Evolutionary conservation across 1,140 invertebrate genomes (phyloP).

Genomic region (Chironomus striatipennis): DNA sequence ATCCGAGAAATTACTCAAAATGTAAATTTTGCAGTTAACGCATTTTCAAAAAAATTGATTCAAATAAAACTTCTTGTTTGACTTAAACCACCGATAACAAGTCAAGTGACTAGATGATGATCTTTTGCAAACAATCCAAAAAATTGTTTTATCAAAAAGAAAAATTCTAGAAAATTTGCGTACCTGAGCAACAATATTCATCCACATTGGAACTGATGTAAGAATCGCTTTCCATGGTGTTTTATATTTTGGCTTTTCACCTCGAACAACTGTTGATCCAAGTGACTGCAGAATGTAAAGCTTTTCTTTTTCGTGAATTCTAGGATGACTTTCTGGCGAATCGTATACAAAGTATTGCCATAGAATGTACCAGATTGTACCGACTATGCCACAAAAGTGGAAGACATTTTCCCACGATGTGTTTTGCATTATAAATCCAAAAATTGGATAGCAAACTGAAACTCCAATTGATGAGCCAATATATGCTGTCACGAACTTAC

Average conservation of each 20-base stretch:
- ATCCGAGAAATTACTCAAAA: too few relatives aligned
- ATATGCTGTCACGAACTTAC: constrained; percentile 43
- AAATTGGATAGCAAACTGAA: constrained; percentile 58
- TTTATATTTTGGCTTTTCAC: constrained; percentile 36
- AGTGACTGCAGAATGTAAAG: constrained; percentile 51
- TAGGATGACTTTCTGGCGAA: constrained; percentile 61
- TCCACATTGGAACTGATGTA: constrained; percentile 66
- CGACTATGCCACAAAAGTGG: constrained; percentile 55
- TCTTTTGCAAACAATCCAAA: background rate
- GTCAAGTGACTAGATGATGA: too few relatives aligned
- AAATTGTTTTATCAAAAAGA: too few relatives aligned
- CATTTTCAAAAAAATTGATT: too few relatives aligned
- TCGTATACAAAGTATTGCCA: constrained; percentile 58
- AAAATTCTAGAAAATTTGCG: too few relatives aligned
- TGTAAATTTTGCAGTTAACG: too few relatives aligned
- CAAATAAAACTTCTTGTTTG: too few relatives aligned
- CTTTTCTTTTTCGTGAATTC: constrained; percentile 59
- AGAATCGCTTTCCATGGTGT: constrained; percentile 68
- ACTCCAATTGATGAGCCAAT: constrained; percentile 59
- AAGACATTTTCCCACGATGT: constrained; percentile 70
- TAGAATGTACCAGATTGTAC: constrained; percentile 56
- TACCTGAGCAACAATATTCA: constrained; percentile 50
- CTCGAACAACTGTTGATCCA: constrained; percentile 41
- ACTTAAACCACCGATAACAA: too few relatives aligned
- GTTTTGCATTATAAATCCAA: constrained; percentile 52